Evolutionary conservation across 2,113 vertebrate species (phyloP).

Genomic region (Copsychus sechellarum): DNA sequence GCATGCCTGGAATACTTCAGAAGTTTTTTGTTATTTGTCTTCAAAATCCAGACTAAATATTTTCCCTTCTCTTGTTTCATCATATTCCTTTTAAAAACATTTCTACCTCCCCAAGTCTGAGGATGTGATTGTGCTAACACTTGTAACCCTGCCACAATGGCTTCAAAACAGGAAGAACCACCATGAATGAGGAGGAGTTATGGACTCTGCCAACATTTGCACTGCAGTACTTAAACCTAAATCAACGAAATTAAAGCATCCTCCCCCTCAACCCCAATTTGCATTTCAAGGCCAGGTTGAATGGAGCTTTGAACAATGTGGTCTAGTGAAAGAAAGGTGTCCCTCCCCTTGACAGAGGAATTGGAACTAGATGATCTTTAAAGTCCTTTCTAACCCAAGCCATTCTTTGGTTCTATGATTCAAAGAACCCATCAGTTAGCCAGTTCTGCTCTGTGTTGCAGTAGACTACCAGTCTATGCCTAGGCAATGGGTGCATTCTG

Average conservation of each 20-base stretch:
- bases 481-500: neutral
- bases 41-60: neutral
- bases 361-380: neutral
- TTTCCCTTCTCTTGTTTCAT: neutral
- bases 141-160: neutral
- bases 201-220: neutral
- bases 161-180: neutral
- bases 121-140: neutral
- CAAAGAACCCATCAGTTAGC: fast-evolving
- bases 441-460: neutral
- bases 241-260: neutral
- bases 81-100: neutral
- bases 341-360: neutral
- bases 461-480: neutral
- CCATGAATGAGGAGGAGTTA: neutral
- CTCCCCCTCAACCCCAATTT: neutral
- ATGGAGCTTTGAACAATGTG: neutral
- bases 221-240: neutral
- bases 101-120: neutral
- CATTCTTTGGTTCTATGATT: neutral
- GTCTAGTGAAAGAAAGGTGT: neutral
- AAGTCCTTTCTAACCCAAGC: neutral
- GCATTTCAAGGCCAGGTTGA: neutral
- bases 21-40: neutral
- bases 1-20: neutral